Evolutionary conservation across 2,797 vertebrate species (phyloP).

Genomic region (Sphenopsis melanotis): DNA sequence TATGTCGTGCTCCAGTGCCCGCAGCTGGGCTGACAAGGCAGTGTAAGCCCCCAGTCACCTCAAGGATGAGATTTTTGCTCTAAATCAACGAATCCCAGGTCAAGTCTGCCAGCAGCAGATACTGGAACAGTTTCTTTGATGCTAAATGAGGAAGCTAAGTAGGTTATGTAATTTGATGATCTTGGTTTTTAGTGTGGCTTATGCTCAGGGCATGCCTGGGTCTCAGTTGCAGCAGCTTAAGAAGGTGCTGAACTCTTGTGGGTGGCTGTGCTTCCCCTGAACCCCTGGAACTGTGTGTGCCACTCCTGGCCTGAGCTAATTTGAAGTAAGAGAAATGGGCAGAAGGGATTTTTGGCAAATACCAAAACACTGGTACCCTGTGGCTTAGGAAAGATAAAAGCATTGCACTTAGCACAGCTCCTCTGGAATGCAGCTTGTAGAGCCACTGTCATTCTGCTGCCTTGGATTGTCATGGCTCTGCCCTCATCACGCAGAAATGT

Average conservation of each 20-base stretch:
- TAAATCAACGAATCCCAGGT: not conserved
- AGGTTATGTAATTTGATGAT: conserved; percentile 39
- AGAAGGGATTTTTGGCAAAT: not conserved
- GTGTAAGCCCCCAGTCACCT: not conserved
- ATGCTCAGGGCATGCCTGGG: not conserved
- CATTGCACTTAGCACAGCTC: not conserved
- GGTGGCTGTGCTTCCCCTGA: not conserved
- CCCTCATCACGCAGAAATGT: not conserved
- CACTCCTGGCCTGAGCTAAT: not conserved
- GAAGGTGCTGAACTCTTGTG: not conserved
- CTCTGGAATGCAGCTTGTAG: not conserved
- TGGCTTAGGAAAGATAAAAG: not conserved
- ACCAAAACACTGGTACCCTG: accelerated
- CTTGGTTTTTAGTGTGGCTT: conserved; percentile 28
- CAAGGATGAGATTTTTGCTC: not conserved
- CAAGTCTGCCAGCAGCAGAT: not conserved
- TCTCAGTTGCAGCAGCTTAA: not conserved
- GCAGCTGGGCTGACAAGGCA: not conserved
- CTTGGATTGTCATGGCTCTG: not conserved
- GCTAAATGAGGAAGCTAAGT: conserved; percentile 30
- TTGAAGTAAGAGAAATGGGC: not conserved
- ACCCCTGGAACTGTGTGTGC: not conserved
- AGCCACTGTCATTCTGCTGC: not conserved
- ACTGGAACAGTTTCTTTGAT: not conserved
- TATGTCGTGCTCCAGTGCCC: conserved; percentile 1